A percentile compares a stretch with the other conserved stretches of the same genome.
phyloP scores from a whole-genome alignment of 1,140 invertebrate species.

The Vanessa atalanta region DNA sequence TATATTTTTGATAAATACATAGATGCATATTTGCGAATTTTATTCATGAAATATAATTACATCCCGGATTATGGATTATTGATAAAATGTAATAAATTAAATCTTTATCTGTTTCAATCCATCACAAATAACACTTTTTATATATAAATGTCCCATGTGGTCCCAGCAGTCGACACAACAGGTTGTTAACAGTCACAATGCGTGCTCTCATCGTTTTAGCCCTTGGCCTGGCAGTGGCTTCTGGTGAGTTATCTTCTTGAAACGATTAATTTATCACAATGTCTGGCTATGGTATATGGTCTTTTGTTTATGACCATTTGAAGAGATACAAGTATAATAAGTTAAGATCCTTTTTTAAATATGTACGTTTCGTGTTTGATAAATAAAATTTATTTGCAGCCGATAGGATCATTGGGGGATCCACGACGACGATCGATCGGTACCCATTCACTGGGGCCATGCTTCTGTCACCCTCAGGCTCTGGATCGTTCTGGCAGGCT shows the following conservation, averaged over 20 bases:
- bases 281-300: no score
- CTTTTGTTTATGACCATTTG: not conserved
- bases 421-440: not conserved
- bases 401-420: slow-evolving; percentile 22
- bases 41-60: no score
- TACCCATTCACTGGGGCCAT: slow-evolving; percentile 18
- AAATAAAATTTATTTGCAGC: slow-evolving; percentile 9
- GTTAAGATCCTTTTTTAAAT: no score
- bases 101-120: no score
- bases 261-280: no score
- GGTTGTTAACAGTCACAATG: not conserved
- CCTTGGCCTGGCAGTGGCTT: not conserved
- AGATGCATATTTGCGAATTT: no score
- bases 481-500: slow-evolving; percentile 25
- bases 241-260: not conserved
- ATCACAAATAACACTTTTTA: no score
- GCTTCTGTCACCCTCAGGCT: not conserved
- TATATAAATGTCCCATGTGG: no score
- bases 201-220: not conserved
- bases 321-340: not conserved
- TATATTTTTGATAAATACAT: no score
- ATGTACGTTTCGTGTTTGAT: slow-evolving; percentile 6
- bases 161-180: not conserved
- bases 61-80: no score
- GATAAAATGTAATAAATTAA: no score